phyloP scores from a whole-genome alignment of 2,888 invertebrate genomes.

The Cryptops parisi region DNA sequence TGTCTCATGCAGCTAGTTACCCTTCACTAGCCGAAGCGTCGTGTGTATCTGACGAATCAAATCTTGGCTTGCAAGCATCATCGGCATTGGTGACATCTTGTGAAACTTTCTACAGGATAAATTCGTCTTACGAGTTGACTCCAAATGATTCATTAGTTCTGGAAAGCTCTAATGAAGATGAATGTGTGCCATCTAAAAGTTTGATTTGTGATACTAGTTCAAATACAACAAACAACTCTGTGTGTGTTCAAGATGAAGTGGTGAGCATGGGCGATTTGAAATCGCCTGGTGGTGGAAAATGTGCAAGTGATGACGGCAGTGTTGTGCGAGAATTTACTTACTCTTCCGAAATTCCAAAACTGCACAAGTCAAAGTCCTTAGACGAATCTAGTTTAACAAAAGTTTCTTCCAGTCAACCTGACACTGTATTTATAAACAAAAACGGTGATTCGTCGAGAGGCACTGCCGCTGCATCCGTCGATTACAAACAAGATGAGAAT shows the following conservation, averaged over 20 bases:
- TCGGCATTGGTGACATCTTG: background rate
- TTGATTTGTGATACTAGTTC: too few species aligned
- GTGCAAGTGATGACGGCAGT: background rate
- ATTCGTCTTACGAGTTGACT: too few species aligned
- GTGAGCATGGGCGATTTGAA: background rate
- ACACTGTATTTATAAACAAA: too few species aligned
- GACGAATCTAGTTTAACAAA: background rate
- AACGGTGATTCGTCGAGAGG: background rate
- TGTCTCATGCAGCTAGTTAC: conserved; percentile 10
- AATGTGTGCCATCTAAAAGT: background rate
- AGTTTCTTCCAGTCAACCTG: background rate
- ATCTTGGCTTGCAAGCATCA: background rate
- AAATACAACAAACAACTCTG: too few species aligned
- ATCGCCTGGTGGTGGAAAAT: background rate
- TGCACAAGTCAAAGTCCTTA: background rate
- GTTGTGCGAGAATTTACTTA: background rate
- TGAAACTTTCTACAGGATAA: too few species aligned
- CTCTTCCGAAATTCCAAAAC: background rate
- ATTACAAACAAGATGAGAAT: background rate
- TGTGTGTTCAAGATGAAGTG: too few species aligned
- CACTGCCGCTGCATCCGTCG: too few species aligned
- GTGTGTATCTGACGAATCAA: background rate
- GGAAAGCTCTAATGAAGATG: background rate
- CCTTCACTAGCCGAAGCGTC: conserved; percentile 12
- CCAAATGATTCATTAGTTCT: background rate